These are phyloP conservation scores for Zoroaster sp. DNA, from an alignment of 53 echinoderm and acorn worm species.

Conservation along the genomic window DNA sequence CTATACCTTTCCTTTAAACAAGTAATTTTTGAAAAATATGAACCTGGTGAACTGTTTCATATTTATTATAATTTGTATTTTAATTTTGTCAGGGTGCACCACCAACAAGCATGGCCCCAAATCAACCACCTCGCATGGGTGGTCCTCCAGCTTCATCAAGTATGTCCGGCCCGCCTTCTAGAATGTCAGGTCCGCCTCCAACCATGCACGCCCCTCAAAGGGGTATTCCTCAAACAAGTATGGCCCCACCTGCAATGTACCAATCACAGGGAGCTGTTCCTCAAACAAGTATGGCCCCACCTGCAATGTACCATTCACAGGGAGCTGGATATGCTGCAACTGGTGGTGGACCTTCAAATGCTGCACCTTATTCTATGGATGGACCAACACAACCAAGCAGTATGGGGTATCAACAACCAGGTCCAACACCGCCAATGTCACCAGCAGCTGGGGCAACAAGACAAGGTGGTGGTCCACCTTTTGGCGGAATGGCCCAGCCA, in stretches of 20 bases:
- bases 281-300: constrained; percentile 15
- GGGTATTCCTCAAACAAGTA: constrained; percentile 14
- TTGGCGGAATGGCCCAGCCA: constrained; percentile 7
- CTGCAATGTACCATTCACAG: constrained; percentile 2
- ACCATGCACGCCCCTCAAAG: constrained; percentile 25
- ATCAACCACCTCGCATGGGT: constrained; percentile 12
- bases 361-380: constrained; percentile 43
- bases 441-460: constrained; percentile 29
- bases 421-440: constrained; percentile 14
- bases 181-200: constrained; percentile 53
- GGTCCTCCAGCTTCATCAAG: constrained; percentile 11
- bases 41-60: too few species aligned
- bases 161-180: constrained; percentile 20
- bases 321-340: not conserved
- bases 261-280: constrained; percentile 12
- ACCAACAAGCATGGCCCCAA: constrained; percentile 27
- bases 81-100: constrained; percentile 15
- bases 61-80: not conserved
- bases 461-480: constrained; percentile 16
- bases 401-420: constrained; percentile 27
- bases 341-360: constrained; percentile 48
- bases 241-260: constrained; percentile 28
- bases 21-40: too few species aligned
- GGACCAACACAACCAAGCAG: constrained; percentile 10
- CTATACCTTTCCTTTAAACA: too few species aligned